phyloP scores from a whole-genome alignment of 1,140 invertebrate genomes.

The Rhizoglyphus robini region DNA sequence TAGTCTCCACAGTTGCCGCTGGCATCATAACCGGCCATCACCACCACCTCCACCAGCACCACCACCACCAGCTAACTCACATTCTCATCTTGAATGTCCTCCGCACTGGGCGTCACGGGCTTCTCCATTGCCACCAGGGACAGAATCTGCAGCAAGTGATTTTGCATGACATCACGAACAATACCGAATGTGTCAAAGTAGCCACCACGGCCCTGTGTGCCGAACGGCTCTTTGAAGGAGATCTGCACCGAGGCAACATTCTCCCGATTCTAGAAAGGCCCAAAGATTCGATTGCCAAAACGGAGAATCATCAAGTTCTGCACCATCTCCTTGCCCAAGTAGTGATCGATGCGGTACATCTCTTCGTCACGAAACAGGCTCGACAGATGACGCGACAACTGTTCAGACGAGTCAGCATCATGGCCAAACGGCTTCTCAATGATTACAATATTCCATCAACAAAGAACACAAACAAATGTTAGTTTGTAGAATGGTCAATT shows the following conservation, averaged over 20 bases:
- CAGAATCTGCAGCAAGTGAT: conserved; percentile 35
- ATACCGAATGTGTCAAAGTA: conserved; percentile 35
- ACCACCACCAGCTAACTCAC: too few species aligned
- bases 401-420: conserved; percentile 1
- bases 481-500: not conserved
- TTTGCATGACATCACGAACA: conserved; percentile 35
- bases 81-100: conserved; percentile 29
- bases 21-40: too few species aligned
- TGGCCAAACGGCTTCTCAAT: conserved; percentile 23
- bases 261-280: conserved; percentile 29
- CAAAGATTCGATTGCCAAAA: conserved; percentile 28
- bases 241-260: conserved; percentile 34
- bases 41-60: conserved; percentile 15
- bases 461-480: too few species aligned
- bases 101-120: conserved; percentile 26
- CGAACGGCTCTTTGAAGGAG: conserved; percentile 32
- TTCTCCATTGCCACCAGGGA: conserved; percentile 34
- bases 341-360: conserved; percentile 35
- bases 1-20: too few species aligned
- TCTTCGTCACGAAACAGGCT: conserved; percentile 30
- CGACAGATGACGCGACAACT: conserved; percentile 9
- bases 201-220: conserved; percentile 28
- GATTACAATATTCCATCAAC: conserved; percentile 15
- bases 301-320: conserved; percentile 15
- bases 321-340: conserved; percentile 30